Conservation (phyloP, 2,113 vertebrate genomes). For the Bolborhynchus lineola region DNA sequence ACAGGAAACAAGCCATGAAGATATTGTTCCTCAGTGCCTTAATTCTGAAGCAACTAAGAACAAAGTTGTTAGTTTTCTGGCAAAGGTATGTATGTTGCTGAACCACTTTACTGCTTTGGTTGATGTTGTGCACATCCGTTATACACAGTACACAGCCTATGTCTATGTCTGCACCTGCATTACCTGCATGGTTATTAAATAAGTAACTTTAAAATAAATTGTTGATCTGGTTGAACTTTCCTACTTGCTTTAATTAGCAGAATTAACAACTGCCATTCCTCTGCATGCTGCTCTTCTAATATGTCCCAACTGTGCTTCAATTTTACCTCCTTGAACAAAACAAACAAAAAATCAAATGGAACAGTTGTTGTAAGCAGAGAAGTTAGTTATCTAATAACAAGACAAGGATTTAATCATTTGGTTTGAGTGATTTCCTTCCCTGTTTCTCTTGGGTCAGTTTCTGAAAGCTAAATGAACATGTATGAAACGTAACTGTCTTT, state of each 20-base stretch:
- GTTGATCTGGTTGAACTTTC: neutral
- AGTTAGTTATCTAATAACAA: neutral
- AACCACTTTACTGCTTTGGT: neutral
- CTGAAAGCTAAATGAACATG: neutral
- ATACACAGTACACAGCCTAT: rapidly evolving
- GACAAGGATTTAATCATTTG: neutral
- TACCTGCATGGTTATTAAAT: neutral
- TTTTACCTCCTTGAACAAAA: neutral
- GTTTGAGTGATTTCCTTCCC: neutral
- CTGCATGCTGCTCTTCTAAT: neutral
- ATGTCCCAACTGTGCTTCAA: neutral
- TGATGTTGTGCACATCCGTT: neutral
- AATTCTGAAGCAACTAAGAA: constrained; percentile 83
- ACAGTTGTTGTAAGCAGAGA: neutral
- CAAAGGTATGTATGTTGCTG: constrained; percentile 83
- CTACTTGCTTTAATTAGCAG: neutral
- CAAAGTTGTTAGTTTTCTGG: constrained; percentile 87
- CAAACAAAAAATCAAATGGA: neutral
- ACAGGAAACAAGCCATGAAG: constrained; percentile 90
- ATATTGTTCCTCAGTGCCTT: constrained; percentile 87
- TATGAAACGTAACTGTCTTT: neutral
- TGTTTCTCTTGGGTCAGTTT: neutral
- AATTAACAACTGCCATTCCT: neutral
- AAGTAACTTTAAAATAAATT: neutral
- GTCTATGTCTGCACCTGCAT: neutral